These are phyloP conservation scores for Tipula vernalis DNA, from an alignment of 2,888 invertebrate genomes.

Conservation along the genomic window DNA sequence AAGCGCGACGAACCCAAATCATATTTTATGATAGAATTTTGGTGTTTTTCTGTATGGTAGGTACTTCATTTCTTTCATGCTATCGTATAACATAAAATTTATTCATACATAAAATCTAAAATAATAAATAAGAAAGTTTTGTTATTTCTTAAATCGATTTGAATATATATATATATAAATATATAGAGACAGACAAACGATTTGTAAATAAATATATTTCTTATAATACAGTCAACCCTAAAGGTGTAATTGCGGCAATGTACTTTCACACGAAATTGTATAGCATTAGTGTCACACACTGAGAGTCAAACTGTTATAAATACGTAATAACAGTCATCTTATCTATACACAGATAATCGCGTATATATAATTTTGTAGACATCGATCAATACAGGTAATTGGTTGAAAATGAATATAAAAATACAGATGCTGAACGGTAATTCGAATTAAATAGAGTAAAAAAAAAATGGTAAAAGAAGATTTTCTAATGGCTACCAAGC, in stretches of 20 bases:
- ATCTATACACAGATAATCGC: not conserved
- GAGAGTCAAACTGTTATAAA: not conserved
- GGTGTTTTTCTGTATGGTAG: not conserved
- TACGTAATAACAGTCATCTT: not conserved
- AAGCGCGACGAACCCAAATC: not conserved
- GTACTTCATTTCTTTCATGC: not conserved
- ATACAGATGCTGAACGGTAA: not conserved
- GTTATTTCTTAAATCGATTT: not conserved
- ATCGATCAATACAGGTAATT: not conserved
- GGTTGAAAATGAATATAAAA: not conserved
- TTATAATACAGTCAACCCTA: not conserved
- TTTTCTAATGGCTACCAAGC: not conserved
- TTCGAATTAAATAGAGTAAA: not conserved
- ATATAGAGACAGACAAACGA: not conserved
- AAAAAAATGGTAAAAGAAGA: not conserved
- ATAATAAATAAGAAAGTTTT: not conserved
- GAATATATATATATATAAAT: not conserved
- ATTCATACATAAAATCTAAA: not conserved
- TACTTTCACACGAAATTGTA: not conserved
- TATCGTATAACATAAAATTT: not conserved
- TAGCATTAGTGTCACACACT: not conserved
- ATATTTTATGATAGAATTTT: not conserved
- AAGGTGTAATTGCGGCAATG: not conserved
- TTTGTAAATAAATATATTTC: not conserved
- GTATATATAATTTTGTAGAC: not conserved